Base-by-base conservation (phyloP, 2,888 invertebrate species). In the Dorcus parallelipipedus region DNA sequence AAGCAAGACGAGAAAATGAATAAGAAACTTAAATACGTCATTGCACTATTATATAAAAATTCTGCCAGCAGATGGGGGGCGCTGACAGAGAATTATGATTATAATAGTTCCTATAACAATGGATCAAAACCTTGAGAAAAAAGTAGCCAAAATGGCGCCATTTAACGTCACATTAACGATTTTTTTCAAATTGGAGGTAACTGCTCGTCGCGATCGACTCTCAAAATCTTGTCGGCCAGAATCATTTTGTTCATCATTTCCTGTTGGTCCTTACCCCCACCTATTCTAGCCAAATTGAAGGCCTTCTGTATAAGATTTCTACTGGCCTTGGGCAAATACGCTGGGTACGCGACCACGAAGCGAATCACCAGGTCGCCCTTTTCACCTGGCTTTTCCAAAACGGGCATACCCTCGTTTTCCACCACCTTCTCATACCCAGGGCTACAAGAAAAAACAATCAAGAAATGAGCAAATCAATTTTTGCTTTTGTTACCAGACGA, bases 331-430 rank as follows among this genome's bases (percentile, higher is more conserved):
- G 82, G 79, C 50, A 85, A 69, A 70, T 83, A 83, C 56, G 73
- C 69, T 7, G 86, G 86, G 73, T 83, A 86, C 59, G 79, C 74
- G 38, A 86, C 81, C 53, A 83, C 78, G 71, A 93, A 93, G 55
- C 82, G 81, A 64, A 93, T 82, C 47, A 88, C 83, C 43, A 93
- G 76, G 71, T 89, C 83, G 8, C 93, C 92, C 65, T 82, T 86
- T 41, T 83, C 82, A 51, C 82, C 83, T 47, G 82, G 79, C 67
- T 84, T 81, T 55, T 84, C 84, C 2, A 85, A 81, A 55, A 87
- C 73, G 0, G 91, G 91, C 67, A 93, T 79, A 1, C 93, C 93
- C 77, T 93, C 92, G 6, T 83, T 84, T 53, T 83, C 81, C 0
- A 93, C 80, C 0, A 86, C 70, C 75, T 90, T 91, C 62, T 83